A percentile compares a stretch with the other conserved stretches of the same genome.
Conservation (phyloP, 1,140 invertebrate genomes). For the Chymomyza costata region DNA sequence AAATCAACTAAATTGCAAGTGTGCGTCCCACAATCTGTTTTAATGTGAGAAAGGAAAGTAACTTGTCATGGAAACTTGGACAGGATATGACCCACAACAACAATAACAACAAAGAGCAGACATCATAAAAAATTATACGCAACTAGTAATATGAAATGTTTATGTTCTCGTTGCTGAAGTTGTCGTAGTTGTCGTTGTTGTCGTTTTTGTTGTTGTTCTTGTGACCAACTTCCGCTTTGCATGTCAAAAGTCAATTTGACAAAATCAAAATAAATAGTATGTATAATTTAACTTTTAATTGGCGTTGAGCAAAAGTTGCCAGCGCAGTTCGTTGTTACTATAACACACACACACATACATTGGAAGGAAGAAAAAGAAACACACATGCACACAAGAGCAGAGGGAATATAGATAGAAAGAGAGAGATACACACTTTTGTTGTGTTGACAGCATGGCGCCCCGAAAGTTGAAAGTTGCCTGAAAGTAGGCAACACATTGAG, state of each 20-base stretch:
- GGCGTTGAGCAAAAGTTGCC: conserved; percentile 48
- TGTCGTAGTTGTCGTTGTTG: conserved; percentile 9
- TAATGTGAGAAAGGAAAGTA: background rate
- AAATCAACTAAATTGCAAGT: background rate
- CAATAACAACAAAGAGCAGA: background rate
- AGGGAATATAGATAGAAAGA: too few relatives aligned
- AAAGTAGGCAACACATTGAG: too few relatives aligned
- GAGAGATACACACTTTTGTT: too few relatives aligned
- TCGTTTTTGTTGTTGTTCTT: background rate
- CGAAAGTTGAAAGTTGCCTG: too few relatives aligned
- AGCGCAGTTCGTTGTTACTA: conserved; percentile 36
- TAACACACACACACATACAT: too few relatives aligned
- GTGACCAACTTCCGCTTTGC: conserved; percentile 20
- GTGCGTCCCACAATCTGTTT: background rate
- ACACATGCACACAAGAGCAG: too few relatives aligned
- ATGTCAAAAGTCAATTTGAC: conserved; percentile 49
- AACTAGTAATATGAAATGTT: conserved; percentile 8
- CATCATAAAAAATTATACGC: conserved; percentile 17
- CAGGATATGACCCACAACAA: background rate
- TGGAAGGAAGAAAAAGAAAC: too few relatives aligned
- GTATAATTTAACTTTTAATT: conserved; percentile 70
- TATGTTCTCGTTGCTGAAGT: conserved; percentile 2
- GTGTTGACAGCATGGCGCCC: background rate
- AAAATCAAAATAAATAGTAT: conserved; percentile 55
- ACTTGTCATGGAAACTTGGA: background rate